phyloP scores from a whole-genome alignment of 2,888 invertebrate genomes.

The Volucella inflata region DNA sequence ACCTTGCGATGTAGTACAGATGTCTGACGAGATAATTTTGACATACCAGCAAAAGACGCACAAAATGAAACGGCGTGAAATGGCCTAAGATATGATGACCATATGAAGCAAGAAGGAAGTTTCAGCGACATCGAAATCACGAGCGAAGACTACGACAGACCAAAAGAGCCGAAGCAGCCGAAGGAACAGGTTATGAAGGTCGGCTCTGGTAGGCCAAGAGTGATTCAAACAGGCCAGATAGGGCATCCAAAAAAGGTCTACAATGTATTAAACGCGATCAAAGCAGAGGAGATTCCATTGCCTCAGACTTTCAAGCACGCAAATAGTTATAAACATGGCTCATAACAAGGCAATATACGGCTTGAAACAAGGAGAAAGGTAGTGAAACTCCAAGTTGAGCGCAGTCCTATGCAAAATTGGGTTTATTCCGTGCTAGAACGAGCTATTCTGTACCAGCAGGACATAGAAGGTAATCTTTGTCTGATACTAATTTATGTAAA shows the following conservation, averaged over 20 bases:
- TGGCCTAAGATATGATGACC: slow-evolving; percentile 10
- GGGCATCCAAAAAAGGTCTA: slow-evolving; percentile 42
- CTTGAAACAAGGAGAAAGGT: slow-evolving; percentile 31
- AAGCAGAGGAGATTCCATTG: slow-evolving; percentile 1
- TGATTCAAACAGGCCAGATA: slow-evolving; percentile 36
- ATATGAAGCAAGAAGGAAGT: slow-evolving; percentile 7
- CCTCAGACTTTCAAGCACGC: slow-evolving; percentile 24
- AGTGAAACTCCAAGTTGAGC: slow-evolving; percentile 21
- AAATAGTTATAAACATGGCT: background rate
- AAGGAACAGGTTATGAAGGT: slow-evolving; percentile 11
- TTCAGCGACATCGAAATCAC: slow-evolving; percentile 26
- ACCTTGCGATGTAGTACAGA: slow-evolving; percentile 18
- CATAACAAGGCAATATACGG: slow-evolving; percentile 21
- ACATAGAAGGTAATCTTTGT: no score
- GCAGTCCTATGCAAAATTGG: slow-evolving; percentile 54
- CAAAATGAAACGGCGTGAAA: background rate
- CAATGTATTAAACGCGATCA: slow-evolving; percentile 27
- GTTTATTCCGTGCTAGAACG: slow-evolving; percentile 7
- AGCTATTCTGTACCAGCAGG: no score
- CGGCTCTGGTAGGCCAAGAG: slow-evolving; percentile 20
- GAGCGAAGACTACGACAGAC: slow-evolving; percentile 41
- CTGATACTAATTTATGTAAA: no score
- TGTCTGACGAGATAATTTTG: slow-evolving; percentile 23
- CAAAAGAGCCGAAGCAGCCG: slow-evolving; percentile 24
- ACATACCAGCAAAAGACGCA: slow-evolving; percentile 38